Percentiles rank a stretch among this genome's conserved stretches.
phyloP scores from a whole-genome alignment of 2,113 vertebrate genomes.

The Osmerus eperlanus region DNA sequence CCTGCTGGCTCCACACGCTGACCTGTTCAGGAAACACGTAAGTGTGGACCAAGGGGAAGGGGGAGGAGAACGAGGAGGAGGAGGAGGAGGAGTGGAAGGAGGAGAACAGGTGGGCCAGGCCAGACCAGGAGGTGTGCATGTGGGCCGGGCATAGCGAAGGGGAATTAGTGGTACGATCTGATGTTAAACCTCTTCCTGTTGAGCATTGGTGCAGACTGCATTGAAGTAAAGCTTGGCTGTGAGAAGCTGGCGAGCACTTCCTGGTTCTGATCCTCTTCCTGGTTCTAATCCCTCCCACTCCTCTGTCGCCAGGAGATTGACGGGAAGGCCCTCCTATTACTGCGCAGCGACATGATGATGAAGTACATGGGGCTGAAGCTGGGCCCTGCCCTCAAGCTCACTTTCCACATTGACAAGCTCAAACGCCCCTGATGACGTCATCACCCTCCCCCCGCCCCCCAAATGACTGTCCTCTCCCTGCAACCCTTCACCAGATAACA shows the following conservation, averaged over 20 bases:
- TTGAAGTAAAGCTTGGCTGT: neutral
- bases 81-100: too few species aligned
- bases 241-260: neutral
- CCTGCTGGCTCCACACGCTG: conserved; percentile 89
- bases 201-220: too few species aligned
- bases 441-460: conserved; percentile 10
- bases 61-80: neutral
- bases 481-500: conserved; percentile 40
- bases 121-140: too few species aligned
- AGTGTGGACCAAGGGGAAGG: conserved; percentile 33
- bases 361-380: conserved; percentile 99
- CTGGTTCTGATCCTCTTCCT: too few species aligned
- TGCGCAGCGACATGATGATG: conserved; percentile 93
- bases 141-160: too few species aligned
- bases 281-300: neutral
- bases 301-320: conserved; percentile 82
- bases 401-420: conserved; percentile 95
- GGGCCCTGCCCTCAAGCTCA: conserved; percentile 94
- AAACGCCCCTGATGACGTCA: conserved; percentile 83
- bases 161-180: too few species aligned
- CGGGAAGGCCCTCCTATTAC: conserved; percentile 85
- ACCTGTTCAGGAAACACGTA: conserved; percentile 96
- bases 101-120: too few species aligned
- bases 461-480: neutral
- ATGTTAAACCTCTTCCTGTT: too few species aligned